Conservation (phyloP, 2,888 invertebrate species). For the Beris chalybata region DNA sequence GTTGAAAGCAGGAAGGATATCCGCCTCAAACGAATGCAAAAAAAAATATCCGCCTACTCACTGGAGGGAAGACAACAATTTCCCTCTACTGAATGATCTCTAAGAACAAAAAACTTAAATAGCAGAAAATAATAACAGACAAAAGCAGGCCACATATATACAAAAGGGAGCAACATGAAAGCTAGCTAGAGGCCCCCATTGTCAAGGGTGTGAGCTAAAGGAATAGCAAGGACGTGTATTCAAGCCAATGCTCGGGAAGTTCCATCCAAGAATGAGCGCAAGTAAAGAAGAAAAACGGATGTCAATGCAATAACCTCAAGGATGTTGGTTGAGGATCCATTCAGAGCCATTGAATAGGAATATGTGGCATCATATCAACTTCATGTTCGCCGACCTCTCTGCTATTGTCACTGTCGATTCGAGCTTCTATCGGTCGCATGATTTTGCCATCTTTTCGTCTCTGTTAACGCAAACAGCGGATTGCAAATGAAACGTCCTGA, state of each 20-base stretch:
- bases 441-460: too few species aligned
- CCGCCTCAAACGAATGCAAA: slow-evolving; percentile 10
- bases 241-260: background rate
- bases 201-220: too few species aligned
- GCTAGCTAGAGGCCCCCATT: background rate
- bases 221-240: too few species aligned
- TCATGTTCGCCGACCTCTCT: too few species aligned
- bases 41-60: background rate
- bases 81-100: slow-evolving; percentile 4
- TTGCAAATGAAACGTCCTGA: too few species aligned
- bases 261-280: slow-evolving; percentile 7
- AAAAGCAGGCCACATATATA: slow-evolving; percentile 2
- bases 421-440: too few species aligned
- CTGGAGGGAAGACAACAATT: slow-evolving; percentile 6
- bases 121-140: slow-evolving; percentile 12
- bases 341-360: too few species aligned
- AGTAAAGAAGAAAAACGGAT: slow-evolving; percentile 7
- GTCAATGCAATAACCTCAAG: slow-evolving; percentile 24
- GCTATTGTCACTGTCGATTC: too few species aligned
- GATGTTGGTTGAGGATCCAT: slow-evolving; percentile 2
- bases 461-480: too few species aligned
- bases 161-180: background rate
- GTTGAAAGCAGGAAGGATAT: slow-evolving; percentile 28
- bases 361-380: too few species aligned
- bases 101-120: background rate